Evolutionary conservation across 2,888 invertebrate genomes (phyloP).

Genomic region (Orchesellides sinensis): DNA sequence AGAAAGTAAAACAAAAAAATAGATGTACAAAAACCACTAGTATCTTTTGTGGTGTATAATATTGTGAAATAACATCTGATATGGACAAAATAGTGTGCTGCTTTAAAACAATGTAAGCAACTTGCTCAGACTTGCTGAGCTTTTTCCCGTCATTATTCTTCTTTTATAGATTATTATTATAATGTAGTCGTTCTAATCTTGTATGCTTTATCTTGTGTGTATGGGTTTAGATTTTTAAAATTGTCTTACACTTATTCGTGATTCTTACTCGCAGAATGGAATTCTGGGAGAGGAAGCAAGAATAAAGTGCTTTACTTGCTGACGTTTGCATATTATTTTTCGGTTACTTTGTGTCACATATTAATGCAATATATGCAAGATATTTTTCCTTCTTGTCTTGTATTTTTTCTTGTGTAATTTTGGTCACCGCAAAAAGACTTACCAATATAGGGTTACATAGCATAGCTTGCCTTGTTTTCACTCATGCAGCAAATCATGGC

Average conservation of each 20-base stretch:
- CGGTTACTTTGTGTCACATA: constrained; percentile 25
- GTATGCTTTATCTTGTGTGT: constrained; percentile 34
- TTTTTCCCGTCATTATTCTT: constrained; percentile 15
- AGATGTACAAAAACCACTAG: too few relatives aligned
- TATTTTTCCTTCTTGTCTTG: too few relatives aligned
- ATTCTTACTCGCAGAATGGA: background rate
- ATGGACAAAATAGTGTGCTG: background rate
- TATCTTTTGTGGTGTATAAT: too few relatives aligned
- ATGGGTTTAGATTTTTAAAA: constrained; percentile 32
- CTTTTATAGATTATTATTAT: constrained; percentile 26
- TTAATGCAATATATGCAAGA: constrained; percentile 26
- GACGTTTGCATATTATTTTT: background rate
- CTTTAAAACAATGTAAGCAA: background rate
- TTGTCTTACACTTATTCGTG: constrained; percentile 22
- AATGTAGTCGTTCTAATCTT: background rate
- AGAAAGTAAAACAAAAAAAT: constrained; percentile 13
- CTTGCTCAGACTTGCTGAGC: constrained; percentile 26
- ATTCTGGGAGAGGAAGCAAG: background rate
- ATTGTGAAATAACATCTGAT: background rate
- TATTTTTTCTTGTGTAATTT: too few relatives aligned
- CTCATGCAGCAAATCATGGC: constrained; percentile 32
- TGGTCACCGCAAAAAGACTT: too few relatives aligned
- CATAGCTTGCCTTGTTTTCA: constrained; percentile 1
- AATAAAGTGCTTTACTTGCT: background rate
- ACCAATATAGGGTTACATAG: too few relatives aligned